Conservation (phyloP, 1,140 invertebrate species). For the Atopsyche davidsoni region DNA sequence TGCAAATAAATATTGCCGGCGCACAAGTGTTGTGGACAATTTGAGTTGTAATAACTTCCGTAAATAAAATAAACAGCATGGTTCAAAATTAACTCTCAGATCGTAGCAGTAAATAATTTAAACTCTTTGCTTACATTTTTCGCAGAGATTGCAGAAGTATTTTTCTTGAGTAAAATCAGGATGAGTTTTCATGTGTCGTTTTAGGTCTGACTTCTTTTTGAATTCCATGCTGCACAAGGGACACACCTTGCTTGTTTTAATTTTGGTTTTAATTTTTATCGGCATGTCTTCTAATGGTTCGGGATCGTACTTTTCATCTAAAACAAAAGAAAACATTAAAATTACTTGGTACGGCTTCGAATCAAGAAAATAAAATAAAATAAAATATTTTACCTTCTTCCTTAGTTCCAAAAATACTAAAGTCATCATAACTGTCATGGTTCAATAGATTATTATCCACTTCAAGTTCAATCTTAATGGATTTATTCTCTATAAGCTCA, state of each 20-base stretch:
- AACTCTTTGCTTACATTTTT: conserved; percentile 20
- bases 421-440: too few relatives aligned
- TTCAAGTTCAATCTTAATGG: conserved; percentile 13
- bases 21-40: not conserved
- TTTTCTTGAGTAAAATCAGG: conserved; percentile 7
- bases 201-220: conserved; percentile 8
- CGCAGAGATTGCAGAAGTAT: conserved; percentile 16
- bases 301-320: not conserved
- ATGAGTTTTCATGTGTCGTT: conserved; percentile 5
- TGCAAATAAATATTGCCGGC: not conserved
- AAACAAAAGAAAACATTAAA: not conserved
- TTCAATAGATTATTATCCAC: not conserved
- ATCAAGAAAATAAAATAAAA: not conserved
- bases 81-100: not conserved
- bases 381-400: not conserved
- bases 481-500: conserved; percentile 4
- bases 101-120: not conserved
- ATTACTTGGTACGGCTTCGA: not conserved
- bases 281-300: too few relatives aligned
- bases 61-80: not conserved
- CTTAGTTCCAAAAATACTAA: too few relatives aligned
- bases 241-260: not conserved
- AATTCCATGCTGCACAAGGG: not conserved
- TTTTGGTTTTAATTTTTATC: not conserved
- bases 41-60: not conserved